Conservation (phyloP, 2,797 vertebrate species). For the Acanthiza pusilla region DNA sequence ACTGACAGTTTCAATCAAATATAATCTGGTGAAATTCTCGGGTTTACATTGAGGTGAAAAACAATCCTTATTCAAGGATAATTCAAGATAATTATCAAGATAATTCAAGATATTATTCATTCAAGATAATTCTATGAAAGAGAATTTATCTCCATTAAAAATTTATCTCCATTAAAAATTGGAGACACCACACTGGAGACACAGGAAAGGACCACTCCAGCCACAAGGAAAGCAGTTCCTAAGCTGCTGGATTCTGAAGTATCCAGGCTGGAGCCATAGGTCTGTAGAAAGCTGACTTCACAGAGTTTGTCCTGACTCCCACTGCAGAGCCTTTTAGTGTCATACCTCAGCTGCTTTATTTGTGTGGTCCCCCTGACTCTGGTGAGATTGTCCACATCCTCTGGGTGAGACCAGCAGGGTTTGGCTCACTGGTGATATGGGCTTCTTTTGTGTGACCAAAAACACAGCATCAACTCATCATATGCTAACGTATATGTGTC, state of each 20-base stretch:
- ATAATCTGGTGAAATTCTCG: not conserved
- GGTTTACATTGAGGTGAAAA: not conserved
- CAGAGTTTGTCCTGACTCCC: not conserved
- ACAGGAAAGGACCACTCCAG: not conserved
- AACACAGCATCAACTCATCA: not conserved
- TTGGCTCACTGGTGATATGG: not conserved
- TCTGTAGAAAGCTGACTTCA: not conserved
- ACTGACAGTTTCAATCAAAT: not conserved
- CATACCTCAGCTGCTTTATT: not conserved
- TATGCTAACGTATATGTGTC: not conserved
- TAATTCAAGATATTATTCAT: too few species aligned
- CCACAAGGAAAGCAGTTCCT: not conserved
- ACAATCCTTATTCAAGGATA: too few species aligned
- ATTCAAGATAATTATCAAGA: too few species aligned
- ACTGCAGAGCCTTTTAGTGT: rapidly evolving
- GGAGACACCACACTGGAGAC: not conserved
- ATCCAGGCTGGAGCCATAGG: not conserved
- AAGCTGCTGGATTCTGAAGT: not conserved
- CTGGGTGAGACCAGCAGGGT: not conserved
- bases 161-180: not conserved
- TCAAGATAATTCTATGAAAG: not conserved
- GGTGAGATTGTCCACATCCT: not conserved
- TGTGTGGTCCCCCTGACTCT: not conserved
- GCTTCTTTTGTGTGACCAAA: not conserved
- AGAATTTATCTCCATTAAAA: not conserved